phyloP scores from a whole-genome alignment of 2,888 invertebrate genomes.

The Trachelus iudaicus region DNA sequence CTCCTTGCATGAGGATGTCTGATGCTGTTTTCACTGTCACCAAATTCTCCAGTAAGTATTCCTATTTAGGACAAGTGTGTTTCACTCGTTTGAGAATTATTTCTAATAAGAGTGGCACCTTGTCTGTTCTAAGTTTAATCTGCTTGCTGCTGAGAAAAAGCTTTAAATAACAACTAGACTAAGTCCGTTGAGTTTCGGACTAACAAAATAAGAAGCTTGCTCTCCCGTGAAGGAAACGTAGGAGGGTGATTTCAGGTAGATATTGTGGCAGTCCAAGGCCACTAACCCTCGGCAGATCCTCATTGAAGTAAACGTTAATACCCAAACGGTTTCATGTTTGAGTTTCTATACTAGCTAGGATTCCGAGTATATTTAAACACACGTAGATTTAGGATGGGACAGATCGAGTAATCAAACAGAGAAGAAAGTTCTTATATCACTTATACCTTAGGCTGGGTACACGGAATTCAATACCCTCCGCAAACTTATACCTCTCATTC shows the following conservation, averaged over 20 bases:
- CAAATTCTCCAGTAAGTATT: too few relatives aligned
- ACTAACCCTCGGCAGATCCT: background rate
- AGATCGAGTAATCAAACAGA: background rate
- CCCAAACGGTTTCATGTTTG: background rate
- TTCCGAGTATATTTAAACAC: background rate
- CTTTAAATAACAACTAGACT: background rate
- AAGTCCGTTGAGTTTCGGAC: background rate
- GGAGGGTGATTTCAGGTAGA: background rate
- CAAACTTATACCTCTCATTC: background rate
- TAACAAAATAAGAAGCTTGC: background rate
- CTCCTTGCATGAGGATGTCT: too few relatives aligned
- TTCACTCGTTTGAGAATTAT: background rate
- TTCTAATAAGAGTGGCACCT: background rate
- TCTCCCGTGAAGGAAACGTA: background rate
- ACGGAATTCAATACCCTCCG: background rate
- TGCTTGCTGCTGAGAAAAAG: background rate
- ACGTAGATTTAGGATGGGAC: background rate
- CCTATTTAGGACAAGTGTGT: too few relatives aligned
- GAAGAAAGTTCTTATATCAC: background rate
- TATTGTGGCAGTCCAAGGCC: background rate
- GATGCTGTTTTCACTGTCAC: too few relatives aligned
- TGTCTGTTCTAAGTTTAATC: background rate
- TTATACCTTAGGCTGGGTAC: background rate
- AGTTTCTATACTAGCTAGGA: background rate
- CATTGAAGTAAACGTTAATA: constrained; percentile 1